Evolutionary conservation across 2,888 invertebrate genomes (phyloP), one percentile per base, ranked within the genome.

Genomic region (Folsomia manolachei): DNA sequence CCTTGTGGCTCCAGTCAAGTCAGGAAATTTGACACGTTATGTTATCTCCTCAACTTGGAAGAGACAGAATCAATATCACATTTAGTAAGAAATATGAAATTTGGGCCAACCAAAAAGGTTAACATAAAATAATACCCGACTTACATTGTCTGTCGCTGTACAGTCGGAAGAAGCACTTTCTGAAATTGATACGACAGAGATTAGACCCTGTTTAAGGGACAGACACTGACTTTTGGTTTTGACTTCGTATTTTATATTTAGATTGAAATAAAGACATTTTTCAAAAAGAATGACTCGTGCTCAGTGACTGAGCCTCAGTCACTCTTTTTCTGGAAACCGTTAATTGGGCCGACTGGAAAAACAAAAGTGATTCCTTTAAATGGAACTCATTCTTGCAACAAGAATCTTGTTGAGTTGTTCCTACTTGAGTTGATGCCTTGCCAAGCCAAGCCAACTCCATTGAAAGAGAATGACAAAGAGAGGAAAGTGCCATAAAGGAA

Each of bases 401-500:
- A n/a, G n/a, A n/a, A n/a, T n/a, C 39, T 39, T 39, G 14, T 39
- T 39, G 39, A 39, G 39, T 39, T 39, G 39, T 39, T 39, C 14
- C 7, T 4, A 4, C 14, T 39, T 4, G 39, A 39, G 14, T 39
- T 14, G 14, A 39, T 14, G 4, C 14, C 39, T n/a, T 39, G 39
- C 14, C 39, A 4, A 39, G 39, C 39, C 39, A n/a, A n/a, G n/a
- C n/a, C n/a, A n/a, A n/a, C n/a, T n/a, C n/a, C n/a, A n/a, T n/a
- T n/a, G n/a, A n/a, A n/a, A n/a, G n/a, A n/a, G n/a, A n/a, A n/a
- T n/a, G n/a, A n/a, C n/a, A n/a, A n/a, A 19, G 23, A 53, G 19
- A 62, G 24, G 25, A 61, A 18, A 18, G 52, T 51, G 63, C 26
- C 53, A 66, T 26, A 72, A 63, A 53, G 53, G 62, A 67, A 67